Base-by-base conservation (phyloP, 2,888 invertebrate genomes). In the Drosophila ezoana region DNA sequence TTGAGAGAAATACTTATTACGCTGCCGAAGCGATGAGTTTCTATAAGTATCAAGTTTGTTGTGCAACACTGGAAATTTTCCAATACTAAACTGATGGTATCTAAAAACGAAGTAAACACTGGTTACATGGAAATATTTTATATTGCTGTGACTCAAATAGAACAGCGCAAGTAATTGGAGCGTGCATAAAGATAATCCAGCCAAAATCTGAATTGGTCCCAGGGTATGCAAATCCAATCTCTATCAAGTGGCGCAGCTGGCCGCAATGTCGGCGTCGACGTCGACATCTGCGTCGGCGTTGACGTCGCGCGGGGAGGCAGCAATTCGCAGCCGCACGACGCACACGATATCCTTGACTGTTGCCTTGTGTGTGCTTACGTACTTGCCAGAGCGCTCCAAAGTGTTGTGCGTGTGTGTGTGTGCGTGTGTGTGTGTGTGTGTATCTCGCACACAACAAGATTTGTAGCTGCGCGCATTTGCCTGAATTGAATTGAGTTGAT, bases 321-420 rank as follows among this genome's bases (percentile, higher is more conserved):
- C 53, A 53, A 40, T 35, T 40, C 52, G 37, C 43, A 53, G 63
- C 43, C 64, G 18, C 18, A 59, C 76, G 76, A 81, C 81, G 76
- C 77, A 78, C 69, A 62, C 72, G 62, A 74, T 76, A 82, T 82
- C 82, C 83, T 82, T 82, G 81, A 81, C 76, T 72, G 75, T 71
- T 81, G 77, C 80, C 78, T 80, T 80, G 76, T 71, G 57, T 69
- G 60, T 79, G 74, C 79, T 79, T 79, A 79, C 79, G 76, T 74
- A 73, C 45, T 72, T 66, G 71, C 41, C 43, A 56, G 44, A 28
- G 57, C 57, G 63, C 45, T 62, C 41, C 49, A 52, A 64, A 65
- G 43, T 51, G 53, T 41, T 73, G 18, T 53, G n/a, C 5, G 35
- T 28, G 44, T 56, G 11, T 47, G 40, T 45, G 20, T 60, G 8